Evolutionary conservation across 2,888 invertebrate species (phyloP).

Genomic region (Geotrupes spiniger): DNA sequence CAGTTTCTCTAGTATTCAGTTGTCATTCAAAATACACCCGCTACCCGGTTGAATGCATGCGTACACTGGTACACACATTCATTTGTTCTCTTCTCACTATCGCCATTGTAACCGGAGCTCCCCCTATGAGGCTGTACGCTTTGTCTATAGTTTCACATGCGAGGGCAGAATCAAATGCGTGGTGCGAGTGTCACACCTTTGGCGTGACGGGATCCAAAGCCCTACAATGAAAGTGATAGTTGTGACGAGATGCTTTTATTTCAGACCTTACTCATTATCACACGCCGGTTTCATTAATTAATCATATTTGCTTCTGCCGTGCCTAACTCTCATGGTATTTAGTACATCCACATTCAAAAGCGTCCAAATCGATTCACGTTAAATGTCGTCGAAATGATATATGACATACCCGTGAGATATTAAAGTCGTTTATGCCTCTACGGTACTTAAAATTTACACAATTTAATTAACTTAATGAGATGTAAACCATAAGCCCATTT

Average conservation of each 20-base stretch:
- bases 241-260: conserved; percentile 31
- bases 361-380: conserved; percentile 7
- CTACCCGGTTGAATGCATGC: conserved; percentile 30
- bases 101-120: conserved; percentile 32
- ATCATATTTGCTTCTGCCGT: conserved; percentile 20
- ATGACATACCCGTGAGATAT: conserved; percentile 1
- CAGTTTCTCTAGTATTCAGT: conserved; percentile 26
- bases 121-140: conserved; percentile 28
- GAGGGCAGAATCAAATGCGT: conserved; percentile 29
- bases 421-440: too few relatives aligned
- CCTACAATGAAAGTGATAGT: conserved; percentile 30
- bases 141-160: conserved; percentile 31
- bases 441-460: too few relatives aligned
- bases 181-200: conserved; percentile 33
- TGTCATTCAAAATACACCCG: conserved; percentile 33
- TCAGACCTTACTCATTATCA: conserved; percentile 27
- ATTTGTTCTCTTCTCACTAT: conserved; percentile 33
- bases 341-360: conserved; percentile 2
- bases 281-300: conserved; percentile 27
- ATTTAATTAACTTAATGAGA: too few relatives aligned
- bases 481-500: too few relatives aligned
- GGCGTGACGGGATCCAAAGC: conserved; percentile 29
- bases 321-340: not conserved
- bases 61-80: conserved; percentile 29
- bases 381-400: conserved; percentile 16